phyloP scores from a whole-genome alignment of 37 sponge, comb jelly and placozoan species.

The Halichondria panicea region DNA sequence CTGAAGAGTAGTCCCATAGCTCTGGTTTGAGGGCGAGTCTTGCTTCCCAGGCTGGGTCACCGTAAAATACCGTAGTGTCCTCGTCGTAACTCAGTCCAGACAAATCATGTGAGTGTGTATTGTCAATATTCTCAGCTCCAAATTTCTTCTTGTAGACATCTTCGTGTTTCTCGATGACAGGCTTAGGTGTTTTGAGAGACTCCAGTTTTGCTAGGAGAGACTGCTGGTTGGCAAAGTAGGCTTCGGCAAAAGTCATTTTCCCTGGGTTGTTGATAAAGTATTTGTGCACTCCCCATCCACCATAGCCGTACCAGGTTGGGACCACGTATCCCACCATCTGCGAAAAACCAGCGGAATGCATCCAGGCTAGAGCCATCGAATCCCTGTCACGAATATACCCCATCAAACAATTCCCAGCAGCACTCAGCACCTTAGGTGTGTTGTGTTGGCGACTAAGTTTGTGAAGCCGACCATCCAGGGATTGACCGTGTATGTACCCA shows the following conservation, averaged over 20 bases:
- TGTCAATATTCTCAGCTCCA: too few relatives aligned
- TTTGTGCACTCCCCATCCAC: constrained; percentile 73
- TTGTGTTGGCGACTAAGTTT: constrained; percentile 8
- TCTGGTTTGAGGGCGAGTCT: constrained; percentile 35
- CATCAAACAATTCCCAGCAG: constrained; percentile 69
- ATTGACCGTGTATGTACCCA: constrained; percentile 33
- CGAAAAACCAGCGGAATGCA: constrained; percentile 69
- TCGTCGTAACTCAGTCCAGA: constrained; percentile 54
- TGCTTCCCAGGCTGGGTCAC: constrained; percentile 73
- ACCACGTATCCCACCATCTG: constrained; percentile 74
- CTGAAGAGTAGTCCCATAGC: constrained; percentile 6
- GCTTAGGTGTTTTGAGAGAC: neutral
- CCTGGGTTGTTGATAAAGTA: constrained; percentile 72
- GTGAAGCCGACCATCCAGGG: neutral
- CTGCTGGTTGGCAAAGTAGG: constrained; percentile 82
- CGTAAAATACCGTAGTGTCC: constrained; percentile 70
- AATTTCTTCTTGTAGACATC: constrained; percentile 21
- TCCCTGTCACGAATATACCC: constrained; percentile 37
- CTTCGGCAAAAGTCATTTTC: constrained; percentile 36
- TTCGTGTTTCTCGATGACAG: neutral
- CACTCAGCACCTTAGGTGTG: constrained; percentile 57
- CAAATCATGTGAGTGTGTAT: constrained; percentile 29
- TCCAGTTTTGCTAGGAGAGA: constrained; percentile 42
- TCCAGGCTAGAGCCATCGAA: constrained; percentile 77
- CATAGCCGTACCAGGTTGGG: constrained; percentile 70